phyloP scores from a whole-genome alignment of 2,888 invertebrate genomes.

The Lasius platythorax region DNA sequence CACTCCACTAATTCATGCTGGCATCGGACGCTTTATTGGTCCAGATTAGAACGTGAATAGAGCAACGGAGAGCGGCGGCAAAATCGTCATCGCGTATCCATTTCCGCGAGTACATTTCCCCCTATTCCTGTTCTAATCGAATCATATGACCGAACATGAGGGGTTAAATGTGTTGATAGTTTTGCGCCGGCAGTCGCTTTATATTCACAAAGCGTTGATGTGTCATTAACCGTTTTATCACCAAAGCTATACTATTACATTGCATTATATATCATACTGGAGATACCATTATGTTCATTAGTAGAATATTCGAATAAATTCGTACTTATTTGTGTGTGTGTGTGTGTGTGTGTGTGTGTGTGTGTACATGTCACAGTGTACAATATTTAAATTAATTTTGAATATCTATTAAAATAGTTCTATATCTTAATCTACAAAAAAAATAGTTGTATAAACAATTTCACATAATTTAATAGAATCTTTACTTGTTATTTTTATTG shows the following conservation, averaged over 20 bases:
- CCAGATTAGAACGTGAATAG: constrained; percentile 80
- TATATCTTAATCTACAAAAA: background rate
- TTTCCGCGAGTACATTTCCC: constrained; percentile 68
- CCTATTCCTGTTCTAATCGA: constrained; percentile 49
- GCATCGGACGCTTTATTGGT: constrained; percentile 79
- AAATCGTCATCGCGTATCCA: constrained; percentile 69
- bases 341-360: background rate
- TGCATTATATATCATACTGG: background rate
- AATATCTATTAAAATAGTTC: background rate
- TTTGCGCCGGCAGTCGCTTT: background rate
- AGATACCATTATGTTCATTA: constrained; percentile 4
- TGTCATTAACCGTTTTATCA: background rate
- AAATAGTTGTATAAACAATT: background rate
- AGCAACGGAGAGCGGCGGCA: constrained; percentile 61
- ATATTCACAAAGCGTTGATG: constrained; percentile 18
- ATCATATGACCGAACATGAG: constrained; percentile 63
- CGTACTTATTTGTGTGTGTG: background rate
- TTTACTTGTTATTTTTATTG: too few species aligned
- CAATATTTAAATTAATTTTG: background rate
- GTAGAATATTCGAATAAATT: constrained; percentile 32
- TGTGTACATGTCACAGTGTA: background rate
- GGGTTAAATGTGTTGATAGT: constrained; percentile 61
- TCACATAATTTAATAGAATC: background rate
- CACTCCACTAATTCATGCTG: constrained; percentile 74
- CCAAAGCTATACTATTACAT: background rate